Percentiles rank a stretch among this genome's conserved stretches.
Evolutionary conservation across 2,797 vertebrate species (phyloP).

Genomic region (Manis pentadactyla): DNA sequence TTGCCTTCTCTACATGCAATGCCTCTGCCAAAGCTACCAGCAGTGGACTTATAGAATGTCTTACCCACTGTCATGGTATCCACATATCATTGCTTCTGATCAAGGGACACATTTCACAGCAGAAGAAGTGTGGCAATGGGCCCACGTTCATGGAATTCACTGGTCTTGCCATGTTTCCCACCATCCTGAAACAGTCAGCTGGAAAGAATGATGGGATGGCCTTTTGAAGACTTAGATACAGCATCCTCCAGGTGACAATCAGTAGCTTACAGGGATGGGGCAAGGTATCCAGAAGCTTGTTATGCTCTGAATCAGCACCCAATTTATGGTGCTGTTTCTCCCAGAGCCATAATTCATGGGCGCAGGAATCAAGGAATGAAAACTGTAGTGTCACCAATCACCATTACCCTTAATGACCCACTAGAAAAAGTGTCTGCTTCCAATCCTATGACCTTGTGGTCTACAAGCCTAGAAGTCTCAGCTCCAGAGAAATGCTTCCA

Average conservation of each 20-base stretch:
- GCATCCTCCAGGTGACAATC: neutral
- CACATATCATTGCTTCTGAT: neutral
- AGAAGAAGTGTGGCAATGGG: neutral
- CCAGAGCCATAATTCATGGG: neutral
- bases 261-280: neutral
- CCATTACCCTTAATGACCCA: neutral
- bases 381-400: neutral
- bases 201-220: neutral
- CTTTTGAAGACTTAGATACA: neutral
- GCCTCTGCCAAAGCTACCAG: neutral
- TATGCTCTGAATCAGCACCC: neutral
- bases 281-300: neutral
- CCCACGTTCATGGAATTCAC: neutral
- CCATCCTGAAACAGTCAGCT: neutral
- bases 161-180: neutral
- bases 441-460: neutral
- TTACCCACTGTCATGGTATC: no score
- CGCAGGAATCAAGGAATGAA: neutral
- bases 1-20: neutral
- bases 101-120: neutral
- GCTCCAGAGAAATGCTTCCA: neutral
- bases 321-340: neutral
- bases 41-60: neutral
- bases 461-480: neutral
- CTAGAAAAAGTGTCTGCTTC: neutral